Conservation (phyloP, 2,888 invertebrate species). For the Nineta flava region DNA sequence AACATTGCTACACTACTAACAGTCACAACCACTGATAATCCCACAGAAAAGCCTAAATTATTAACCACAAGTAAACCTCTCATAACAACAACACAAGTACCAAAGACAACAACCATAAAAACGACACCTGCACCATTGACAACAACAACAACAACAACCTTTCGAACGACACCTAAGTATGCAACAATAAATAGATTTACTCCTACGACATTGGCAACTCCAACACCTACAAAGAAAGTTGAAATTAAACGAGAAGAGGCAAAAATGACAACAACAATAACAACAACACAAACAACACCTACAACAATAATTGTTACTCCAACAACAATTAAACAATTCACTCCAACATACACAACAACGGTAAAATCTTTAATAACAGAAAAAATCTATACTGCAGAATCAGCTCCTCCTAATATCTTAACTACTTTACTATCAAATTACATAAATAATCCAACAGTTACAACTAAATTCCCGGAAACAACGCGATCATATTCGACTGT, state of each 20-base stretch:
- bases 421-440: background rate
- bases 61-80: background rate
- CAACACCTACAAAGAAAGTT: constrained; percentile 30
- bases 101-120: constrained; percentile 12
- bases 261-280: constrained; percentile 11
- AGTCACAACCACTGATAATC: too few species aligned
- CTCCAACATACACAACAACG: background rate
- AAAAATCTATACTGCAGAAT: background rate
- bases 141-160: constrained; percentile 16
- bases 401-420: background rate
- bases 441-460: background rate
- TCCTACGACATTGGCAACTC: constrained; percentile 19
- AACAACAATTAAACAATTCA: constrained; percentile 2
- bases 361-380: background rate
- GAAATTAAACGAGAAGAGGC: background rate
- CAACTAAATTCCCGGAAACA: background rate
- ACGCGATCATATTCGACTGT: background rate
- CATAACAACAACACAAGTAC: constrained; percentile 10
- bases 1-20: constrained; percentile 10
- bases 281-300: constrained; percentile 9
- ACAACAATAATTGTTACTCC: constrained; percentile 9
- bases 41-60: too few species aligned
- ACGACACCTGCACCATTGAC: constrained; percentile 14
- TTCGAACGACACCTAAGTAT: constrained; percentile 9
- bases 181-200: background rate